Evolutionary conservation across 2,888 invertebrate species (phyloP), one percentile per base, ranked within the genome.

Genomic region (Brachypterus glaber): DNA sequence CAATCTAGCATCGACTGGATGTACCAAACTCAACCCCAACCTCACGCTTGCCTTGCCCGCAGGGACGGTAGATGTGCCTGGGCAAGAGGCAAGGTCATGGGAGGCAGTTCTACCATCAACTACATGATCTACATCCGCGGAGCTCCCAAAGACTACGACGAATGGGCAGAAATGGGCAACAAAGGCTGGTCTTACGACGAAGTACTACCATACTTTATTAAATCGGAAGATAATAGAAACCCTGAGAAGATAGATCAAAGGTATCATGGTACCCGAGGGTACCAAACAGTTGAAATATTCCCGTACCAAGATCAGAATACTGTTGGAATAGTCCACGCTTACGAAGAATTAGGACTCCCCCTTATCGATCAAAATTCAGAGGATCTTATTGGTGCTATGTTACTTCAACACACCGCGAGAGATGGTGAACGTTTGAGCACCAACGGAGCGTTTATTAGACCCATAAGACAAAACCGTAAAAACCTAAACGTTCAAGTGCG

Each of bases 161-260:
- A 68, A 34, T 82, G 82, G 82, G 76, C 71, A 8, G 66, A 67
- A 17, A 55, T 71, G 26, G 80, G 76, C 2, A 78, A 77, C 50
- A 62, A 64, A 34, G 79, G 77, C 4, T 79, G 79, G 79, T 72
- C 72, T 36, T 79, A 71, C 52, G 55, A 64, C 30, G 73, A 77
- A 46, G 76, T 79, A 1, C 63, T 84, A 11, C 80, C 80, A 0
- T 85, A 83, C 56, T 85, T 79, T 58, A 74, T 72, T 37, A 79
- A 78, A 61, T 69, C 77, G 0, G 79, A 79, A 62, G 68, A 77
- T 47, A 79, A 78, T 49, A 65, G 68, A 54, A 73, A 77, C 41
- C 54, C 67, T 1, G 27, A 27, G 4, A 27, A 9, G 27, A 63
- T 70, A 16, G 67, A 77, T 46, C 67, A 66, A 2, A 53, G 65